A percentile compares a stretch with the other conserved stretches of the same genome.
phyloP scores from a whole-genome alignment of 2,797 vertebrate genomes.

The Meriones psammophilus region DNA sequence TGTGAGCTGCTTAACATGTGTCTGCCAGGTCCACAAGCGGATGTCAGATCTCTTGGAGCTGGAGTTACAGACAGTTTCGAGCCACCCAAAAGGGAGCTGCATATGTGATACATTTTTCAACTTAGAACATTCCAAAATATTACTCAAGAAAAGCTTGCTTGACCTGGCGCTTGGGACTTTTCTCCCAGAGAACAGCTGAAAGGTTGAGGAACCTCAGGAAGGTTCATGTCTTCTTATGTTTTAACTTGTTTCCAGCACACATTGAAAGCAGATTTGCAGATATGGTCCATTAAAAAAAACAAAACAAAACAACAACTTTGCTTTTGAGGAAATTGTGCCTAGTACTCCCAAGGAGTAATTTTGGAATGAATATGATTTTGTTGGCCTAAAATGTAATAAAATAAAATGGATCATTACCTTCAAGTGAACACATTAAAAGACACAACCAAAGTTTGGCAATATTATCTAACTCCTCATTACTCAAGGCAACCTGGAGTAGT shows the following conservation, averaged over 20 bases:
- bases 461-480: neutral
- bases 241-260: slow-evolving; percentile 47
- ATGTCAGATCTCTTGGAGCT: neutral
- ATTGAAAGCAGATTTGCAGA: slow-evolving; percentile 5
- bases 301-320: neutral
- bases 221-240: neutral
- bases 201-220: neutral
- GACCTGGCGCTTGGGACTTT: neutral
- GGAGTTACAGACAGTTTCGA: neutral
- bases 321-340: slow-evolving; percentile 43
- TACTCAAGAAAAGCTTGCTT: neutral
- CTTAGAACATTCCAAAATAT: slow-evolving; percentile 22
- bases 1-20: neutral
- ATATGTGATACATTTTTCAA: slow-evolving; percentile 38
- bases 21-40: neutral
- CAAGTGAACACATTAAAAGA: neutral
- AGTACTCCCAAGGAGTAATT: slow-evolving; percentile 16
- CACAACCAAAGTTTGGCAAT: neutral
- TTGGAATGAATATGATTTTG: neutral
- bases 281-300: neutral
- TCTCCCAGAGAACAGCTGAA: neutral
- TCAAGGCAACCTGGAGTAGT: neutral
- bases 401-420: neutral
- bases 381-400: slow-evolving; percentile 12
- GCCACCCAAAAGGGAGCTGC: neutral